Conservation (phyloP, 2,888 invertebrate species). For the Pseudococcus longispinus region DNA sequence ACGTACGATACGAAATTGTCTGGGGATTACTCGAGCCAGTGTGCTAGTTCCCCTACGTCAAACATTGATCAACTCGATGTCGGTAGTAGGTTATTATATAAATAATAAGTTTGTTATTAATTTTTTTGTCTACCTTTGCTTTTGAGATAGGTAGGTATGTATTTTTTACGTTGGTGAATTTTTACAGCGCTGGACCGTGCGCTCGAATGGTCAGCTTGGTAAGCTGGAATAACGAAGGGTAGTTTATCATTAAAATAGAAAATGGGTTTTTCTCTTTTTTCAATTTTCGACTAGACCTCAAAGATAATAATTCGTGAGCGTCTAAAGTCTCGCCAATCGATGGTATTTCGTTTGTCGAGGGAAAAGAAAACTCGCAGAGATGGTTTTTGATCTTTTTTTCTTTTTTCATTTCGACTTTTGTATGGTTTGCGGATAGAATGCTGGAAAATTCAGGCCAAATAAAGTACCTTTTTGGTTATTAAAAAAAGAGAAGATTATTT, state of each 20-base stretch:
- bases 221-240: not conserved
- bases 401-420: too few relatives aligned
- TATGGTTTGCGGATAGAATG: too few relatives aligned
- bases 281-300: not conserved
- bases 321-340: not conserved
- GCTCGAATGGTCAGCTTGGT: not conserved
- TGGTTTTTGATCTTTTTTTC: not conserved
- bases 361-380: not conserved
- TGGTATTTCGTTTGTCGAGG: not conserved
- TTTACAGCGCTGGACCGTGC: not conserved
- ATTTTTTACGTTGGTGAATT: not conserved
- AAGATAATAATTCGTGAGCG: not conserved
- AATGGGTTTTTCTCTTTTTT: not conserved
- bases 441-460: too few relatives aligned
- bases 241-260: conserved; percentile 15
- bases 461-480: too few relatives aligned
- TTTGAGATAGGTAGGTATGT: not conserved
- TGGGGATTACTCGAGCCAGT: not conserved
- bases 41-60: not conserved
- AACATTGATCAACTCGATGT: conserved; percentile 11
- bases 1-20: conserved; percentile 14
- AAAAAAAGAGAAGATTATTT: too few relatives aligned
- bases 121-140: not conserved
- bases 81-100: conserved; percentile 20
- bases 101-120: conserved; percentile 30